A percentile compares a stretch with the other conserved stretches of the same genome.
Conservation (phyloP, 1,140 invertebrate genomes). For the Pseudobourletiella spinata region DNA sequence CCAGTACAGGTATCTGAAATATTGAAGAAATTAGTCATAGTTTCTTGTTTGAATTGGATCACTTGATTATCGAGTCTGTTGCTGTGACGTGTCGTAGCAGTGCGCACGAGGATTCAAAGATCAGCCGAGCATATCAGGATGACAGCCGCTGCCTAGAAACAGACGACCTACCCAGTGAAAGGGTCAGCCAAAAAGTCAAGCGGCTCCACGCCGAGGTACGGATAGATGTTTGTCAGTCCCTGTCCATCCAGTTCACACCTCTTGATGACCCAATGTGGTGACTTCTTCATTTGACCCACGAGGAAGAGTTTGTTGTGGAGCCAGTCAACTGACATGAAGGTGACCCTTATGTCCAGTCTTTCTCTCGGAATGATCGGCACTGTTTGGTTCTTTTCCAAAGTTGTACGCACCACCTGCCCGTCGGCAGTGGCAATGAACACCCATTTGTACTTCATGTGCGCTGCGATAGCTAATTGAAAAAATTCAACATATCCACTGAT, state of each 20-base stretch:
- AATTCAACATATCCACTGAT: not conserved
- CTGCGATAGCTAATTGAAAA: constrained; percentile 21
- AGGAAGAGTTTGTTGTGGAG: constrained; percentile 72
- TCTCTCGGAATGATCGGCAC: constrained; percentile 35
- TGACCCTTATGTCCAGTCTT: constrained; percentile 49
- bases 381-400: constrained; percentile 39
- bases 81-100: too few species aligned
- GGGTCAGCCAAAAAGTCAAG: constrained; percentile 79
- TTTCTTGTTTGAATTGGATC: too few species aligned
- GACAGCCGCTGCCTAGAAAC: too few species aligned
- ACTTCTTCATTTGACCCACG: constrained; percentile 53
- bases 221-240: constrained; percentile 33
- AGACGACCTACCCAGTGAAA: constrained; percentile 63
- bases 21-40: too few species aligned
- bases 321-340: constrained; percentile 75
- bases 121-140: too few species aligned
- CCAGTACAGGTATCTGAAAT: constrained; percentile 79
- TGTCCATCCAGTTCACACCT: constrained; percentile 60
- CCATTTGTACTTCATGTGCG: constrained; percentile 27
- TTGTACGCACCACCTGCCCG: constrained; percentile 51
- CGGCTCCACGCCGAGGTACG: constrained; percentile 55
- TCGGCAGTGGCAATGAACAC: constrained; percentile 23
- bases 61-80: too few species aligned
- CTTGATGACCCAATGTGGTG: constrained; percentile 47
- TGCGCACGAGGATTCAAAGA: too few species aligned